These are phyloP conservation scores for Cossypha niveicapilla DNA, from an alignment of 2,797 vertebrate species.

Conservation along the genomic window DNA sequence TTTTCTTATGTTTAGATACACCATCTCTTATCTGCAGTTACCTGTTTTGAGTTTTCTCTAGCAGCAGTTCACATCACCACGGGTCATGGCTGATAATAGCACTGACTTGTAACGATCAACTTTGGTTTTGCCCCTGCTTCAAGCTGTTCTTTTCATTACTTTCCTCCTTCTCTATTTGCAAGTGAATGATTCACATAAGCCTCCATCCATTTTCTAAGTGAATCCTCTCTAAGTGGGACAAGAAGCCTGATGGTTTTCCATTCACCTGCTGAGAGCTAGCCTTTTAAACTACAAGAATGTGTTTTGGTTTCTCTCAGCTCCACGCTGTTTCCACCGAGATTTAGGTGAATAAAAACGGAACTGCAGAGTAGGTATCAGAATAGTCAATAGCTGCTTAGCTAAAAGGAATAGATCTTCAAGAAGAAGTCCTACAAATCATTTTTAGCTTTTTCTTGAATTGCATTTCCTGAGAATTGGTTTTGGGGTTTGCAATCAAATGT, in stretches of 20 bases:
- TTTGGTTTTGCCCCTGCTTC: background rate
- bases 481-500: background rate
- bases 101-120: background rate
- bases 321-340: background rate
- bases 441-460: background rate
- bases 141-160: background rate
- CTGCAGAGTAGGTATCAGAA: background rate
- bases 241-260: background rate
- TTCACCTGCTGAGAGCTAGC: background rate
- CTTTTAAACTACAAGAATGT: background rate
- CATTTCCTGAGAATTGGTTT: background rate
- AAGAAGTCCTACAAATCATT: background rate
- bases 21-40: background rate
- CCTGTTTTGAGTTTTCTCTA: background rate
- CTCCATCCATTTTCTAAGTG: background rate
- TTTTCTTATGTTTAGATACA: background rate
- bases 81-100: background rate
- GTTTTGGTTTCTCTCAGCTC: background rate
- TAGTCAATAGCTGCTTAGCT: background rate
- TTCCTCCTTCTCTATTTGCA: background rate
- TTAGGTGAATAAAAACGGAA: background rate
- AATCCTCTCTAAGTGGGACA: background rate
- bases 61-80: background rate
- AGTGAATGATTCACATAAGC: background rate
- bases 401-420: background rate